A percentile compares a stretch with the other conserved stretches of the same genome.
phyloP scores from a whole-genome alignment of 2,888 invertebrate species.

The Tromatobia lineatoria region DNA sequence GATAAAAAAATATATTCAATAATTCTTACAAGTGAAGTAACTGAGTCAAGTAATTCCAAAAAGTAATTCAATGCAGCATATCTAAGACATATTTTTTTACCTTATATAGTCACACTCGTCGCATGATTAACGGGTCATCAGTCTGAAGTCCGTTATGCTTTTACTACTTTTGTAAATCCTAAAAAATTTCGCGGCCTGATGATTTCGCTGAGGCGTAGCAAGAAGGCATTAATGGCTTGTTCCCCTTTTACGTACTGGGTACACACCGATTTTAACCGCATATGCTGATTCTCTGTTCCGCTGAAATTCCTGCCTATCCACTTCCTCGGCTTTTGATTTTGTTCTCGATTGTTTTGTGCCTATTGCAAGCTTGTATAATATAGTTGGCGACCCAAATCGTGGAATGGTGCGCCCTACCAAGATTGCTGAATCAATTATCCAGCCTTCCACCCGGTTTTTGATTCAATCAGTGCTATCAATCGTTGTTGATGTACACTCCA shows the following conservation, averaged over 20 bases:
- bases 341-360: conserved; percentile 3
- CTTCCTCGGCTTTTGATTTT: not conserved
- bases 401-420: conserved; percentile 12
- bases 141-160: conserved; percentile 11
- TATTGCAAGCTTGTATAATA: conserved; percentile 19
- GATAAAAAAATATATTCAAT: too few relatives aligned
- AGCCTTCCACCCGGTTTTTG: conserved; percentile 43
- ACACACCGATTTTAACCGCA: not conserved
- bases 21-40: too few relatives aligned
- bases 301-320: not conserved
- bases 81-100: not conserved
- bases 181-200: not conserved
- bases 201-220: conserved; percentile 1
- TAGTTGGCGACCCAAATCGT: conserved; percentile 3
- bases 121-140: not conserved
- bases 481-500: conserved; percentile 41
- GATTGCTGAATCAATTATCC: conserved; percentile 29
- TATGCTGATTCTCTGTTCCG: not conserved
- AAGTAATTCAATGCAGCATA: not conserved
- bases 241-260: not conserved
- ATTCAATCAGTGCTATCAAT: conserved; percentile 5
- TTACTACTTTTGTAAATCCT: not conserved
- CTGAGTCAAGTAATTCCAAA: too few relatives aligned
- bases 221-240: not conserved
- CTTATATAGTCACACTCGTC: not conserved